Evolutionary conservation across 2,797 vertebrate genomes (phyloP), one percentile per base, ranked within the genome.

Genomic region (Poecilia gillii): DNA sequence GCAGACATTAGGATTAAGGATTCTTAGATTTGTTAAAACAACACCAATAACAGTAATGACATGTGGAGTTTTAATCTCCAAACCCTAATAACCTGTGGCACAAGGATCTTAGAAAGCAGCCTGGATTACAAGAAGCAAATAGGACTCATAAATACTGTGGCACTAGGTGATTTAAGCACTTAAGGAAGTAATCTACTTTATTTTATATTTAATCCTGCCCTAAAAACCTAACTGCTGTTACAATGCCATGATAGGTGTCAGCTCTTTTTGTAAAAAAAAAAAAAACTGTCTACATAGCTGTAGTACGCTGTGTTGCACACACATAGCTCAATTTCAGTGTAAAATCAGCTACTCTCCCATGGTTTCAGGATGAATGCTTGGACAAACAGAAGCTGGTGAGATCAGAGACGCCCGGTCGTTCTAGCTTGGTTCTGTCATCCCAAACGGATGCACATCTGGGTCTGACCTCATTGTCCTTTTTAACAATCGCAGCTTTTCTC

Each of bases 391-490:
- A 87, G 88, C 81, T 85, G 90, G 84, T 92, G 87, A 85, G 89
- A 88, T 90, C 88, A 88, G 87, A 81, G 62, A 76, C 77, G 75
- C 80, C 62, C 75, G 31, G 78, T 81, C 70, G 68, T 55, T 86
- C 80, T 75, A 72, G 77, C 62, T 33, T 5, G 84, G 77, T 95
- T 96, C 95, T 94, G 96, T 94, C 95, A 96, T 93, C 96, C 90
- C 94, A 91, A 92, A 81, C 82, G 68, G 84, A 91, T 94, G 94
- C 96, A 92, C 95, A 97, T 97, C 97, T 97, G 96, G 93, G 90
- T 85, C 87, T 95, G 95, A 96, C 95, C 94, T 95, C 92, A 96
- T 93, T 93, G 95, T 92, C 94, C 91, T 94, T 93, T 57, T 94
- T 93, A 89, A 96, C 97, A 97, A 97, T 95, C 84, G 72, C 77